Conservation (phyloP, 2,888 invertebrate genomes). For the Anorthoa munda region DNA sequence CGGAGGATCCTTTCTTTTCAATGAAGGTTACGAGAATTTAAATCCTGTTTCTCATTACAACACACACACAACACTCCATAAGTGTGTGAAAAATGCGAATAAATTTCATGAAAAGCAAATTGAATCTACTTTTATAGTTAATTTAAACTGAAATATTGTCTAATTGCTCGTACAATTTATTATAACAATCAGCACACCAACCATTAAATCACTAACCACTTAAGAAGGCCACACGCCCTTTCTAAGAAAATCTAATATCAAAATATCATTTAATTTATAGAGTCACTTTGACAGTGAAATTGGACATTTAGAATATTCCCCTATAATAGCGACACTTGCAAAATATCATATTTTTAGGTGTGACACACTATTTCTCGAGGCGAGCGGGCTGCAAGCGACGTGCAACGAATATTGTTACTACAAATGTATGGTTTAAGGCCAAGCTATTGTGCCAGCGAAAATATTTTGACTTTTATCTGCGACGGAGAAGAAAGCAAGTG, state of each 20-base stretch:
- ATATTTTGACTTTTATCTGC: constrained; percentile 37
- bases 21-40: too few relatives aligned
- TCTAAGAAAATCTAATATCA: constrained; percentile 45
- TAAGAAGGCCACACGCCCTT: too few relatives aligned
- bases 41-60: too few relatives aligned
- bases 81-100: too few relatives aligned
- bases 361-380: constrained; percentile 71
- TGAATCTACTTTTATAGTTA: too few relatives aligned
- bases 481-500: neutral
- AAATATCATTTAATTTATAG: constrained; percentile 51
- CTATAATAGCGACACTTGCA: constrained; percentile 63
- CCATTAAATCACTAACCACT: too few relatives aligned
- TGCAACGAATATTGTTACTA: constrained; percentile 75
- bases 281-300: constrained; percentile 43
- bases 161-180: too few relatives aligned
- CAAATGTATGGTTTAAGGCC: constrained; percentile 73
- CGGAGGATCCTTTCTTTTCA: too few relatives aligned
- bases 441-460: constrained; percentile 36
- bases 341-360: constrained; percentile 63
- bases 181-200: too few relatives aligned
- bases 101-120: too few relatives aligned
- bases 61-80: too few relatives aligned
- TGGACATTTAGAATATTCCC: constrained; percentile 57
- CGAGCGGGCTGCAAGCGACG: constrained; percentile 75
- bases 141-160: too few relatives aligned